Base-by-base conservation (phyloP, 2,113 vertebrate genomes). In the Silurus meridionalis region DNA sequence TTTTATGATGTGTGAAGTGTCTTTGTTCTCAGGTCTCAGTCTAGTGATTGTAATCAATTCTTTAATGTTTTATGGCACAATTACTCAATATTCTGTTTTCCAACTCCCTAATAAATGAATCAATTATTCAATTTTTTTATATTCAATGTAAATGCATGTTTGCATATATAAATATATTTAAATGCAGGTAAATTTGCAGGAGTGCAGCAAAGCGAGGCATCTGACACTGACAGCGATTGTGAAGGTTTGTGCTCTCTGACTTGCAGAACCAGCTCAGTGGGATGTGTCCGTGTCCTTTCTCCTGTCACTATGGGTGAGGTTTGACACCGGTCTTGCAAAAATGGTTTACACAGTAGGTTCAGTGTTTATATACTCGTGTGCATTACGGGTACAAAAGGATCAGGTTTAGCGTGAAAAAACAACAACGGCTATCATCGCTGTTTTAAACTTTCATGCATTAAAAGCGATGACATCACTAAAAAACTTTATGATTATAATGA, bases 211-310 rank as follows among this genome's bases (percentile, higher is more conserved):
- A 67, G 88, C 87, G 82, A 86, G 90, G 91, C 91, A 88, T 93
- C 89, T 91, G 91, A 91, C 90, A 90, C 85, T 88, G 92, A 90
- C 90, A 90, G 93, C 89, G 89, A 94, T 91, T 88, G 88, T 88
- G 83, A 90, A 91, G 93, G 93, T 92, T 94, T 93, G 93, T 94
- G 92, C 92, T 92, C 89, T 84, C 80, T 91, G 92, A 95, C 95
- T 94, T 93, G 95, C 94, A 91, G 89, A 92, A 95, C 95, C 94
- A 94, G 95, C 94, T 94, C 90, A 90, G 94, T 94, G 92, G 91
- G 92, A 93, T 94, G 89, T 93, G 89, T 94, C 91, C 90, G 86
- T 93, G 91, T 94, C 93, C 93, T 94, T 92, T 91, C 87, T 84
- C 88, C 58, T 84, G 93, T 92, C 91, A 87, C 87, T 85, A 90